Conservation (phyloP, 2,888 invertebrate species). For the Helobdella robusta region DNA sequence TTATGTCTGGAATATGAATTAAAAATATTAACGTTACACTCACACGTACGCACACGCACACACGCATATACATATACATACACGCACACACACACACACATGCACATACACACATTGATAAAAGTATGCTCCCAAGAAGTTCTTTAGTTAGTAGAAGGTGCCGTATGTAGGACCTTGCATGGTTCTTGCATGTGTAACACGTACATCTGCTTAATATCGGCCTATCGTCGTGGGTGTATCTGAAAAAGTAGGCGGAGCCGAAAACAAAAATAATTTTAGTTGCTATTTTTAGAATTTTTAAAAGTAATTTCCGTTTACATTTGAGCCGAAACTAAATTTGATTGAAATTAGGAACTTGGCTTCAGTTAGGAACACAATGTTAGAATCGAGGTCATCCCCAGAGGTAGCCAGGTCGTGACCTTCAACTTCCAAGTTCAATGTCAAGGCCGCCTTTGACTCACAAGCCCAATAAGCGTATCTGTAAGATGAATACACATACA, state of each 20-base stretch:
- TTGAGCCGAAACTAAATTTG: too few relatives aligned
- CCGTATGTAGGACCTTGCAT: conserved; percentile 6
- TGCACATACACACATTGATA: neutral
- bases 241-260: neutral
- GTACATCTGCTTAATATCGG: conserved; percentile 6
- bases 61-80: neutral
- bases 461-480: neutral
- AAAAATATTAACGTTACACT: too few relatives aligned
- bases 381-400: too few relatives aligned
- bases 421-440: neutral
- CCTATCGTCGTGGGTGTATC: conserved; percentile 3
- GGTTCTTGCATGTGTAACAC: conserved; percentile 2
- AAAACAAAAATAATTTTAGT: neutral
- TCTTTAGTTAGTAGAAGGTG: conserved; percentile 10
- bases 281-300: neutral
- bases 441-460: conserved; percentile 9
- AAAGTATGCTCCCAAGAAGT: conserved; percentile 8
- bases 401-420: neutral
- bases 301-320: too few relatives aligned
- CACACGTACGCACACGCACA: neutral
- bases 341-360: too few relatives aligned
- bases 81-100: neutral
- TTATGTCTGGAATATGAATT: conserved; percentile 9
- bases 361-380: too few relatives aligned
- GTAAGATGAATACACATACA: neutral